phyloP scores from a whole-genome alignment of 2,888 invertebrate species.

The Beris chalybata region DNA sequence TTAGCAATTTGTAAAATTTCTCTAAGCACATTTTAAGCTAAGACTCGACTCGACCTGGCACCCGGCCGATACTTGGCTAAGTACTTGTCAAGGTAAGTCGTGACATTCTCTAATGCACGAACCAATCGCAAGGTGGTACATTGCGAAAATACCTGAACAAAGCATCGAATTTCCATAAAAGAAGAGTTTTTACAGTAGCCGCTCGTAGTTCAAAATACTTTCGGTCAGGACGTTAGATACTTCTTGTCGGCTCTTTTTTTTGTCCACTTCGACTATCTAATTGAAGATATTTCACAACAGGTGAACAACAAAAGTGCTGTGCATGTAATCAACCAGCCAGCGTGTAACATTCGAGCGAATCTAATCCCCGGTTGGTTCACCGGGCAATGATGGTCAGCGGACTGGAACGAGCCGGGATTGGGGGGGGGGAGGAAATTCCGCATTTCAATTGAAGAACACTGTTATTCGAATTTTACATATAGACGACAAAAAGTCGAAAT shows the following conservation, averaged over 20 bases:
- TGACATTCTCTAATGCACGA: conserved; percentile 21
- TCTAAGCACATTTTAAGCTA: no score
- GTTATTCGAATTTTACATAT: background rate
- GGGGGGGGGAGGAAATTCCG: background rate
- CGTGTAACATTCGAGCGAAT: background rate
- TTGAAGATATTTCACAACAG: conserved; percentile 22
- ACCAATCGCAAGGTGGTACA: conserved; percentile 11
- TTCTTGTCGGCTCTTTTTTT: background rate
- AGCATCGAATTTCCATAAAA: no score
- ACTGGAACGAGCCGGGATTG: conserved; percentile 6
- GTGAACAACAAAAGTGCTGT: conserved; percentile 2
- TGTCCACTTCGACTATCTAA: background rate
- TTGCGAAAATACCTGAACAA: no score
- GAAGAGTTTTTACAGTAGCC: no score
- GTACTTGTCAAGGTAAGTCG: conserved; percentile 22
- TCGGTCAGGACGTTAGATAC: no score
- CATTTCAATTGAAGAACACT: background rate
- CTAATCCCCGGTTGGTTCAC: background rate
- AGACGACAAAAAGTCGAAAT: background rate
- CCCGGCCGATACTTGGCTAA: no score
- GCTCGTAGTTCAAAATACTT: no score
- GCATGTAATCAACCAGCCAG: background rate
- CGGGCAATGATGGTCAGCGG: background rate
- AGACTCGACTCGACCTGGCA: no score
- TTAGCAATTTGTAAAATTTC: no score